A percentile compares a stretch with the other conserved stretches of the same genome.
Conservation (phyloP, 2,797 vertebrate species). For the Scolopax rusticola region DNA sequence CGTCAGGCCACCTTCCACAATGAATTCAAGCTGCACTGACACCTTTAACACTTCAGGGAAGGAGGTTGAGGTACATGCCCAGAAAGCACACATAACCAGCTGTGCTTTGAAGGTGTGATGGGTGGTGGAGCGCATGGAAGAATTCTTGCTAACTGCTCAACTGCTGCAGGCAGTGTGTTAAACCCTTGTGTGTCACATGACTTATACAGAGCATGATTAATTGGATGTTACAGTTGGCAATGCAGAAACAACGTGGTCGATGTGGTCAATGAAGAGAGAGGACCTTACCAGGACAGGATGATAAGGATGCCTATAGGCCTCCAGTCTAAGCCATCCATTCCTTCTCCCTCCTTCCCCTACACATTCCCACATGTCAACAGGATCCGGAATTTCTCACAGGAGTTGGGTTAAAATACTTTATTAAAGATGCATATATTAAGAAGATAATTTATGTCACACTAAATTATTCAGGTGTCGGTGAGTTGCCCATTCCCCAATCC, state of each 20-base stretch:
- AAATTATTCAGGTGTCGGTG: background rate
- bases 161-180: background rate
- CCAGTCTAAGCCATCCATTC: background rate
- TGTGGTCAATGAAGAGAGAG: background rate
- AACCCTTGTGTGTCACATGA: background rate
- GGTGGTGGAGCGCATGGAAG: background rate
- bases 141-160: background rate
- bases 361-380: background rate
- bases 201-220: background rate
- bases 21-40: background rate
- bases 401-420: background rate
- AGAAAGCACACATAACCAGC: background rate
- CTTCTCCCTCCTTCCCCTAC: background rate
- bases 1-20: background rate
- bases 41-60: background rate
- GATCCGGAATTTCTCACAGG: background rate
- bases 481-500: background rate
- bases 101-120: background rate
- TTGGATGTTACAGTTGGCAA: background rate
- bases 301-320: background rate
- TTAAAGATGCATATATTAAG: background rate
- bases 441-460: background rate
- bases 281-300: background rate
- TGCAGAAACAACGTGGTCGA: background rate
- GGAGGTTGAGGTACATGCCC: rapidly evolving